phyloP scores from a whole-genome alignment of 2,113 vertebrate genomes.

The Alouatta palliata region DNA sequence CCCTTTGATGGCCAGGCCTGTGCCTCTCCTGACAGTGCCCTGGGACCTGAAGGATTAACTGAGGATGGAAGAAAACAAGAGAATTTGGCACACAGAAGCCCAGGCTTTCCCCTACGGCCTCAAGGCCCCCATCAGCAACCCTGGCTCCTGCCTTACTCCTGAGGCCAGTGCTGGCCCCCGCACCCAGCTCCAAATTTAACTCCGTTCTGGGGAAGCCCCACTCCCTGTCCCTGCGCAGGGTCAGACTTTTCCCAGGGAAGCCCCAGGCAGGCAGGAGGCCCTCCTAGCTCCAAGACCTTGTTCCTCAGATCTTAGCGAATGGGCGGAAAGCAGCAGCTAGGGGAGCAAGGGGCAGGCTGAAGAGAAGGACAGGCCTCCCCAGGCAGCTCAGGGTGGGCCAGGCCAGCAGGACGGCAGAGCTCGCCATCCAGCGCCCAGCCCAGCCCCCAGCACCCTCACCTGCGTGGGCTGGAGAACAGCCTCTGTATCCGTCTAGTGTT shows the following conservation, averaged over 20 bases:
- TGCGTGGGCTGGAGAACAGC: neutral
- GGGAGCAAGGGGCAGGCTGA: neutral
- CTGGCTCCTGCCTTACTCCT: neutral
- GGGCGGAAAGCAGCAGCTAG: neutral
- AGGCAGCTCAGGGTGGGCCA: neutral
- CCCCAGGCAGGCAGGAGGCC: neutral
- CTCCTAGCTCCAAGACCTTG: accelerated
- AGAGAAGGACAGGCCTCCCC: neutral
- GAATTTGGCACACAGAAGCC: neutral
- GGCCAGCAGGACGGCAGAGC: neutral
- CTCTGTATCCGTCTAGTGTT: neutral
- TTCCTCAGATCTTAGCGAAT: neutral
- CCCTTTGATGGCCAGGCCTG: neutral
- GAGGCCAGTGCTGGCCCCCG: neutral
- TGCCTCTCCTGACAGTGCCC: neutral
- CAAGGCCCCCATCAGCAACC: neutral
- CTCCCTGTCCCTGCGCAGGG: neutral
- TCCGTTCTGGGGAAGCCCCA: neutral
- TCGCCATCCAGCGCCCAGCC: too few relatives aligned
- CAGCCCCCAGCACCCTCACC: neutral
- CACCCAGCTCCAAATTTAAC: neutral
- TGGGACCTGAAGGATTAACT: neutral
- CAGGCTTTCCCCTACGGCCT: neutral
- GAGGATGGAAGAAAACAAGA: neutral
- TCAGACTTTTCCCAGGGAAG: neutral